These are phyloP conservation scores for Aphidius ervi DNA, from an alignment of 1,140 invertebrate genomes.

Conservation along the genomic window DNA sequence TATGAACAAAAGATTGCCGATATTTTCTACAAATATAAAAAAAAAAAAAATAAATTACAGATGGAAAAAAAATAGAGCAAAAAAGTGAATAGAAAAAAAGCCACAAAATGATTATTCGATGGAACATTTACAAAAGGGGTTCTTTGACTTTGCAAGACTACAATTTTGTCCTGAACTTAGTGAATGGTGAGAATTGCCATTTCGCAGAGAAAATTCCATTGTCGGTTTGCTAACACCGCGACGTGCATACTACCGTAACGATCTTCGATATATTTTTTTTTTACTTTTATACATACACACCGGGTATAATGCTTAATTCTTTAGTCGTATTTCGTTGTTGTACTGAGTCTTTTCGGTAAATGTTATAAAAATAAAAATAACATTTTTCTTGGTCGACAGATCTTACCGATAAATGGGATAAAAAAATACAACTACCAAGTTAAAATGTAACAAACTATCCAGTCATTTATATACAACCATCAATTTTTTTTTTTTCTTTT, in stretches of 20 bases:
- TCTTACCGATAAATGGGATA: no score
- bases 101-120: constrained; percentile 21
- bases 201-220: constrained; percentile 26
- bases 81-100: constrained; percentile 1
- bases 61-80: not conserved
- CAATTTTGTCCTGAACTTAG: constrained; percentile 15
- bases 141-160: constrained; percentile 15
- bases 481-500: no score
- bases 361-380: no score
- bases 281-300: not conserved
- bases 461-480: no score
- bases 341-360: no score
- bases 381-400: no score
- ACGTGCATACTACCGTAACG: constrained; percentile 28
- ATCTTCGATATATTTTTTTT: constrained; percentile 18
- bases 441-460: no score
- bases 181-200: constrained; percentile 25
- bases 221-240: constrained; percentile 22
- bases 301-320: not conserved
- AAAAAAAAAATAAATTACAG: not conserved
- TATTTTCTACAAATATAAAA: not conserved
- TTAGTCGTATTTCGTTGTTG: not conserved
- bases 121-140: constrained; percentile 9
- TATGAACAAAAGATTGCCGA: no score
- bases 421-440: no score